phyloP scores from a whole-genome alignment of 2,888 invertebrate genomes.

The Pseudococcus viburni region DNA sequence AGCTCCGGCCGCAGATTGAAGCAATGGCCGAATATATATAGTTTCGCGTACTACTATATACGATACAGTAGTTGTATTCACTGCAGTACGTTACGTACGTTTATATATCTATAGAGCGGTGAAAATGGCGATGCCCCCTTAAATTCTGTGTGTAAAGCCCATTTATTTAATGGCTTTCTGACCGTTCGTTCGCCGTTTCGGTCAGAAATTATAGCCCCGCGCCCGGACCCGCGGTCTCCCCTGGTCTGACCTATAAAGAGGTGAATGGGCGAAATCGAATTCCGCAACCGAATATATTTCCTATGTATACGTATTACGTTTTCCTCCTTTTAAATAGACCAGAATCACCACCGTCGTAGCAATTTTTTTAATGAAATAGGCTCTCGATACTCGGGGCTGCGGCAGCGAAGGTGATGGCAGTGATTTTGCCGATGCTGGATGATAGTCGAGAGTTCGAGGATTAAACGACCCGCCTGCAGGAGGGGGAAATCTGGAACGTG shows the following conservation, averaged over 20 bases:
- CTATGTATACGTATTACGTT: conserved; percentile 4
- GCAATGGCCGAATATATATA: conserved; percentile 59
- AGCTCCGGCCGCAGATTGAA: conserved; percentile 63
- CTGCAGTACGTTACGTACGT: background rate
- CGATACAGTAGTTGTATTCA: background rate
- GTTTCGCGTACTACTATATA: background rate
- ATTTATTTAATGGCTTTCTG: conserved; percentile 67
- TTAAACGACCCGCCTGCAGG: background rate
- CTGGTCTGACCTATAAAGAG: background rate
- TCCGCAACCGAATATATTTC: conserved; percentile 27
- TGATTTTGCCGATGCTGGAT: background rate
- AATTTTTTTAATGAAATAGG: conserved; percentile 64
- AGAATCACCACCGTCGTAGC: background rate
- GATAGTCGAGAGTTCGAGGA: background rate
- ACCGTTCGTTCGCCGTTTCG: conserved; percentile 61
- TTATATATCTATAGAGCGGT: conserved; percentile 13
- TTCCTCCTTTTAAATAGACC: conserved; percentile 52
- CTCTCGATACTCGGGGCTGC: background rate
- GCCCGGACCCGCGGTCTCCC: background rate
- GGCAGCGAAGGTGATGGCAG: background rate
- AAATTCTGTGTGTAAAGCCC: conserved; percentile 64
- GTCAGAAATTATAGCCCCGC: conserved; percentile 51
- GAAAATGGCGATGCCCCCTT: conserved; percentile 62
- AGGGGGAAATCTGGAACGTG: background rate
- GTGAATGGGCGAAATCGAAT: conserved; percentile 62